Evolutionary conservation across 1,140 invertebrate genomes (phyloP), one percentile per base, ranked within the genome.

Genomic region (Drosophila sechellia): DNA sequence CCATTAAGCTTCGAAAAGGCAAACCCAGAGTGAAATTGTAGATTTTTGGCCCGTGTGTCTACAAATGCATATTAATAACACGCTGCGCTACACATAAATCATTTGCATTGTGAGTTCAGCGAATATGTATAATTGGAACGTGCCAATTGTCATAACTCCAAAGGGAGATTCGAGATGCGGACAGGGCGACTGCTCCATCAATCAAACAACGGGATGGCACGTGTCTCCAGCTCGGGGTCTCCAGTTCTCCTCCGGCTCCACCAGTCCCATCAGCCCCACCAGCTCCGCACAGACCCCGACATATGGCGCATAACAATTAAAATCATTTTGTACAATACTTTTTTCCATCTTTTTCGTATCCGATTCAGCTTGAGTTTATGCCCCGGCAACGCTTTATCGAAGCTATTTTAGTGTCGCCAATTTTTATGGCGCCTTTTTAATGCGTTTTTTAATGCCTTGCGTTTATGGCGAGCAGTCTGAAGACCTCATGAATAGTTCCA

Each of bases 221-320:
- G 74, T 77, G 74, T 66, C 58, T 35, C 27, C 48, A 35, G 35
- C 13, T 39, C 39, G 37, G 35, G 56, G 17, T 31, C 25, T 13
- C 46, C 46, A n/a, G 31, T n/a, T 20, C 25, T 6, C 37, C 43
- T 8, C 12, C 37, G 5, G 1, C 10, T 2, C 12, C 8, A 3
- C 25, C 25, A n/a, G 37, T 13, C 4, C 37, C 27, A 4, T 12
- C 0, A 13, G 13, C 4, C 12, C 8, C 2, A 8, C 12, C 3
- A n/a, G 10, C 10, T 11, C 53, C n/a, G 25, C 8, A 40, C 37
- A 39, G 4, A 42, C 48, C 40, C 46, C 54, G 43, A 72, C 75
- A 78, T 78, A 63, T 78, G 75, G 42, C 66, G 76, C 74, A 78
- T 78, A 78, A 78, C 65, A 78, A 78, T 78, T 78, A 78, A 78